A percentile compares a stretch with the other conserved stretches of the same genome.
phyloP scores from a whole-genome alignment of 1,140 invertebrate genomes.

The Bradysia coprophila region DNA sequence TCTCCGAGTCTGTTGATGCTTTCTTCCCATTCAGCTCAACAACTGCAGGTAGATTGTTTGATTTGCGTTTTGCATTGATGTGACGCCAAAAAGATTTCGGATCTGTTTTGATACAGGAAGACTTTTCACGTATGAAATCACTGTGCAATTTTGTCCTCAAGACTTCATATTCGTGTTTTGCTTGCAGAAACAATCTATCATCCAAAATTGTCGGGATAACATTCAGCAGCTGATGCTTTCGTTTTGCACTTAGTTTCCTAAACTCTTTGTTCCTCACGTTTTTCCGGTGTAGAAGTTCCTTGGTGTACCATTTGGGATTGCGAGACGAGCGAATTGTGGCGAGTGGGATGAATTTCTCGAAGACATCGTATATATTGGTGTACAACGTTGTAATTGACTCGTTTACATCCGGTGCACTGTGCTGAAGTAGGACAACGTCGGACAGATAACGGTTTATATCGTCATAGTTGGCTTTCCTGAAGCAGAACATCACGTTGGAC shows the following conservation, averaged over 20 bases:
- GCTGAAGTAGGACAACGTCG: too few species aligned
- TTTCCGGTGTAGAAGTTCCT: not conserved
- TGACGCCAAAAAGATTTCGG: not conserved
- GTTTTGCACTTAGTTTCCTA: not conserved
- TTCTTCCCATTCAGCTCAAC: not conserved
- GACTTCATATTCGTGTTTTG: not conserved
- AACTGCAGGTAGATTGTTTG: not conserved
- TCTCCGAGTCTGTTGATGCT: not conserved
- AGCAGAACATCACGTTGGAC: not conserved
- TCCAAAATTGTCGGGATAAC: too few species aligned
- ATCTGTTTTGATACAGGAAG: not conserved
- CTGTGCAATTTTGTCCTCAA: too few species aligned
- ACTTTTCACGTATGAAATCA: too few species aligned
- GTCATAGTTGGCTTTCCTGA: not conserved
- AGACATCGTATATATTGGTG: not conserved
- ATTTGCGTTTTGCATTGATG: not conserved
- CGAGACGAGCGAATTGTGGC: not conserved
- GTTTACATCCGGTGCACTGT: too few species aligned
- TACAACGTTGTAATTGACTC: too few species aligned
- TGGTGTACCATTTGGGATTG: not conserved
- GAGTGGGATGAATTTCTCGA: not conserved
- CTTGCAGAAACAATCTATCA: too few species aligned
- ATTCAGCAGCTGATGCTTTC: not conserved
- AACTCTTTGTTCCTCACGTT: not conserved
- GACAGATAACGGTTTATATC: too few species aligned